Conservation (phyloP, 2,888 invertebrate genomes). For the Nycteola revayana region DNA sequence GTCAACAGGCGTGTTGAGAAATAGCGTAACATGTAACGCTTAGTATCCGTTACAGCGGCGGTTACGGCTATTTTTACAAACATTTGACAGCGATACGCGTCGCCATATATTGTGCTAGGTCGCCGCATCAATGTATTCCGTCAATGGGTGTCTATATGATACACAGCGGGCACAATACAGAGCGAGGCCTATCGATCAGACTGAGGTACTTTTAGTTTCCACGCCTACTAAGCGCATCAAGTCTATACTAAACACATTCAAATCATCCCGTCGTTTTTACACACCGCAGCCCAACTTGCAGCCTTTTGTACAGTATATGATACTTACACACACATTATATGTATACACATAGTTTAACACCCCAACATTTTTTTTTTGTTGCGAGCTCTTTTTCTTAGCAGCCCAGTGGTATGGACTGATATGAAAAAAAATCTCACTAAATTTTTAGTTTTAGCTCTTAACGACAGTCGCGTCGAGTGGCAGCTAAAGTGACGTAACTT, state of each 20-base stretch:
- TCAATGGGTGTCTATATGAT: not conserved
- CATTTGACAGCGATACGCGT: slow-evolving; percentile 69
- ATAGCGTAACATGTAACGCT: slow-evolving; percentile 61
- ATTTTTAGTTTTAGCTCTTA: slow-evolving; percentile 52
- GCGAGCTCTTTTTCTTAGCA: slow-evolving; percentile 46
- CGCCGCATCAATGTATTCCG: slow-evolving; percentile 1
- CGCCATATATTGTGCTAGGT: slow-evolving; percentile 24
- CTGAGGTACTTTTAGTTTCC: slow-evolving; percentile 72
- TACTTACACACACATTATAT: slow-evolving; percentile 75
- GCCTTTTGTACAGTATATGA: slow-evolving; percentile 79
- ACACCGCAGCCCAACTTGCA: slow-evolving; percentile 72
- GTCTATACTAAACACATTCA: slow-evolving; percentile 63
- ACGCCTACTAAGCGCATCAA: slow-evolving; percentile 78
- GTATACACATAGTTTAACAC: slow-evolving; percentile 75
- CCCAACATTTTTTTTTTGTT: slow-evolving; percentile 51
- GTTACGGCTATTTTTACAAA: slow-evolving; percentile 71
- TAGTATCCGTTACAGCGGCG: not conserved
- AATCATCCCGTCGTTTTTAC: slow-evolving; percentile 71
- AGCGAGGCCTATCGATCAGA: slow-evolving; percentile 39
- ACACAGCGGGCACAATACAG: no score
- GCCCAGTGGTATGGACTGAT: slow-evolving; percentile 25
- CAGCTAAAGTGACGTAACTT: slow-evolving; percentile 43
- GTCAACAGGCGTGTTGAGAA: slow-evolving; percentile 78
- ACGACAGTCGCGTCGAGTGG: slow-evolving; percentile 58
- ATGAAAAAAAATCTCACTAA: slow-evolving; percentile 46